Conservation (phyloP, 1,140 invertebrate species). For the Conus ventricosus region DNA sequence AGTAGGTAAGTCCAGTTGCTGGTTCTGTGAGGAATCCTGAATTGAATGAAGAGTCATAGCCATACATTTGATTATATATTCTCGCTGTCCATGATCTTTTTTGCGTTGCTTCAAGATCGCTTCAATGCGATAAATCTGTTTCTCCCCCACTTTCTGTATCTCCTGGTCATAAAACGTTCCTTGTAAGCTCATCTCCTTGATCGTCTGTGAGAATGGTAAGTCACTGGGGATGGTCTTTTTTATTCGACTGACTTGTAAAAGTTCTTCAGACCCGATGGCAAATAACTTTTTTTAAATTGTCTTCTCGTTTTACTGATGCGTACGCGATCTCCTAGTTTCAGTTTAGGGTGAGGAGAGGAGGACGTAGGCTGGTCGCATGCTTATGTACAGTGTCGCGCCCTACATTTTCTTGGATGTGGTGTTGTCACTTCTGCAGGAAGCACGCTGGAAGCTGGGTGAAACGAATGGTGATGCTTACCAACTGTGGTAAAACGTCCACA, state of each 20-base stretch:
- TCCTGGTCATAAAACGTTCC: background rate
- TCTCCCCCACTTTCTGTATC: conserved; percentile 8
- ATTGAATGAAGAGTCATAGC: conserved; percentile 4
- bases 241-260: background rate
- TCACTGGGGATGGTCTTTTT: background rate
- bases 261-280: background rate
- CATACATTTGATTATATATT: conserved; percentile 16
- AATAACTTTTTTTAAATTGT: background rate
- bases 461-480: conserved; percentile 71
- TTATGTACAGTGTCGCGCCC: background rate
- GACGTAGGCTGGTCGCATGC: background rate
- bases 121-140: background rate
- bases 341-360: background rate
- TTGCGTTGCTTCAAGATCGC: background rate
- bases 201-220: background rate
- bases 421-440: too few relatives aligned
- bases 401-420: conserved; percentile 19
- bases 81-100: background rate
- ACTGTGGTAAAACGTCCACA: conserved; percentile 63
- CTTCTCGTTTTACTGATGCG: background rate
- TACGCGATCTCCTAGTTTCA: background rate
- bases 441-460: conserved; percentile 69
- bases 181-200: background rate
- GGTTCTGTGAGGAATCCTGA: background rate
- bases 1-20: too few relatives aligned